phyloP scores from a whole-genome alignment of 2,797 vertebrate genomes.

The Fratercula arctica region DNA sequence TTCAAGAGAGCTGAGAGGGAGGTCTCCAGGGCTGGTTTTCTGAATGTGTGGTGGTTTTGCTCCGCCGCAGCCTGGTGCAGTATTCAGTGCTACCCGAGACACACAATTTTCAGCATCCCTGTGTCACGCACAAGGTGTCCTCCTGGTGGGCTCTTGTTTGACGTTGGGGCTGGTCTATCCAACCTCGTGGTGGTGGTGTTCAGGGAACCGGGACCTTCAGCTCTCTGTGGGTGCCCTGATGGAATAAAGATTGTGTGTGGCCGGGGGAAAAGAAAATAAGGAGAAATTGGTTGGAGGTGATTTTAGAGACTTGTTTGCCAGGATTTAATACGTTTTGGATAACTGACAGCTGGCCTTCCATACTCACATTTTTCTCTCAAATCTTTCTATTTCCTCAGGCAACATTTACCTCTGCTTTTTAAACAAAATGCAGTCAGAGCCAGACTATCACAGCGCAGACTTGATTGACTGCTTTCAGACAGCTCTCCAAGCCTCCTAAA shows the following conservation, averaged over 20 bases:
- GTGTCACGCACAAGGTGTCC: rapidly evolving
- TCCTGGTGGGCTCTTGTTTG: neutral
- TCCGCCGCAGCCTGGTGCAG: neutral
- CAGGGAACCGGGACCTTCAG: neutral
- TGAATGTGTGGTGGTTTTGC: neutral
- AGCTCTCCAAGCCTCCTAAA: constrained; percentile 34
- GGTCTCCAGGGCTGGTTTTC: neutral
- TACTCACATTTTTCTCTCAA: constrained; percentile 2
- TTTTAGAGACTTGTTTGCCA: neutral
- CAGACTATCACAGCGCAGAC: constrained; percentile 1
- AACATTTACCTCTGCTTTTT: constrained; percentile 36
- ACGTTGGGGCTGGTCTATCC: neutral
- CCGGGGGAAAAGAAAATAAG: neutral
- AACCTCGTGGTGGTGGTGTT: neutral
- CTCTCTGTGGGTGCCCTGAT: neutral
- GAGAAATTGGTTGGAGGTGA: neutral
- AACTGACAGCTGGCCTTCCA: neutral
- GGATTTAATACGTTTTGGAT: neutral
- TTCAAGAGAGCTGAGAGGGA: neutral
- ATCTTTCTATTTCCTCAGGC: constrained; percentile 41
- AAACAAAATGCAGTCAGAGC: constrained; percentile 25
- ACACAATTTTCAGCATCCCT: rapidly evolving
- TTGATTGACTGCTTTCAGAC: constrained; percentile 50
- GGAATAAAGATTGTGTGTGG: neutral
- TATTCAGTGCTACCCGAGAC: neutral